Evolutionary conservation across 2,113 vertebrate species (phyloP), one percentile per base, ranked within the genome.

Genomic region (Sisor rabdophorus): DNA sequence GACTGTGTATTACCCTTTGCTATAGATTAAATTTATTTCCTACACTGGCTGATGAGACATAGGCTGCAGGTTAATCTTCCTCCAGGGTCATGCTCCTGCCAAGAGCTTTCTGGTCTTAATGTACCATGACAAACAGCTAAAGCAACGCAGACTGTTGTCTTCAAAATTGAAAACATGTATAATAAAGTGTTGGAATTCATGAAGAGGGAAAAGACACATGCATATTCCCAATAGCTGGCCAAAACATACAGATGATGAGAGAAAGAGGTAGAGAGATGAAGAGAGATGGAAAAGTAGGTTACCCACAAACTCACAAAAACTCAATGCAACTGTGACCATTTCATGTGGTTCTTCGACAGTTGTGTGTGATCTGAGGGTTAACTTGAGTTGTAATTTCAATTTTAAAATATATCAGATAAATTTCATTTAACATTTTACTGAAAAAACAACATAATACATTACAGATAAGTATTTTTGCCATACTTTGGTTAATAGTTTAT

Each of bases 101-200:
- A 77, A 68, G 69, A 80, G 53, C 11, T 52, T 80, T 67, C 63
- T 58, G 60, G 24, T 63, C 48, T 73, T 28, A 44, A 26, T 44
- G 53, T 65, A 68, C 30, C 68, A 76, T 76, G 68, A 80, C 68
- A 73, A 80, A 64, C 68, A 76, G 48, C 79, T 75, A 71, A 77
- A 80, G 58, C 30, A 76, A 76, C 73, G 75, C 61, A 80, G n/a
- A 68, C 24, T 63, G 32, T 26, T 79, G 76, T 78, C 76, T 65
- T 36, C 61, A 40, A 71, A 44, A 72, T 53, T n/a, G 52, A 55
- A 52, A 65, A 52, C 63, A 76, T 72, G 68, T 36, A 65, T 54
- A 65, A 24, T 65, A 53, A 76, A 76, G 36, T 58, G 69, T 50
- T 68, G 75, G 70, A 76, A 72, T 52, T 65, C 52, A 60, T 40